These are phyloP conservation scores for Euphonia xanthogaster DNA, from an alignment of 2,797 vertebrate genomes.

Conservation along the genomic window DNA sequence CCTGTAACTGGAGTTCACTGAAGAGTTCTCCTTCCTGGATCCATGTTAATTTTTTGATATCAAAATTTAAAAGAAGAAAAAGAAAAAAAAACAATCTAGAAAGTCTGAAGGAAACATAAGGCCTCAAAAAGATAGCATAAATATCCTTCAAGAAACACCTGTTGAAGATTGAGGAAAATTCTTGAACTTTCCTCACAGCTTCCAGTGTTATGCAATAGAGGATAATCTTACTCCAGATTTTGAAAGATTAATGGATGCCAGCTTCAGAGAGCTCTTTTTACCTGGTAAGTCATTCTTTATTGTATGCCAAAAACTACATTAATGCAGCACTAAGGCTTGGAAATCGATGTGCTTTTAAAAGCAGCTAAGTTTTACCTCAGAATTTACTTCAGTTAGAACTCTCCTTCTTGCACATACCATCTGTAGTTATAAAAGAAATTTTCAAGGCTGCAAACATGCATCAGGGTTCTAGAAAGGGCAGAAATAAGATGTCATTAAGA, in stretches of 20 bases:
- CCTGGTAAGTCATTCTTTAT: slow-evolving; percentile 33
- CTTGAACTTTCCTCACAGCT: slow-evolving; percentile 67
- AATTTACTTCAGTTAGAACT: background rate
- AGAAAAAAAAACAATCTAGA: background rate
- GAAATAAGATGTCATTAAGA: background rate
- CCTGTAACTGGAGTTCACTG: slow-evolving; percentile 45
- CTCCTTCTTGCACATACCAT: background rate
- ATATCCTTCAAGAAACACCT: slow-evolving; percentile 5
- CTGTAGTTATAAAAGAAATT: background rate
- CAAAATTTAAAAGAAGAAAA: background rate
- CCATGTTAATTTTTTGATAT: background rate
- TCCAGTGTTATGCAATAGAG: slow-evolving; percentile 49
- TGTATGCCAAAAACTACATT: slow-evolving; percentile 10
- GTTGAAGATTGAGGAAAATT: slow-evolving; percentile 57
- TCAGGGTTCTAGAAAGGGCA: background rate
- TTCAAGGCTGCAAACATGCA: background rate
- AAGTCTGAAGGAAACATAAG: background rate
- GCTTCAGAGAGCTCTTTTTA: slow-evolving; percentile 56
- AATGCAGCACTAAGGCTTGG: background rate
- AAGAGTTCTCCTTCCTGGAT: slow-evolving; percentile 43
- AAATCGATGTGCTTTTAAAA: background rate
- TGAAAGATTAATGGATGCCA: slow-evolving; percentile 38
- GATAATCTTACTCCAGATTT: slow-evolving; percentile 52
- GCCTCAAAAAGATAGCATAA: background rate
- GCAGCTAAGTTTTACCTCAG: background rate